A percentile compares a stretch with the other conserved stretches of the same genome.
Evolutionary conservation across 2,888 invertebrate genomes (phyloP).

Genomic region (Polymixis flavicincta): DNA sequence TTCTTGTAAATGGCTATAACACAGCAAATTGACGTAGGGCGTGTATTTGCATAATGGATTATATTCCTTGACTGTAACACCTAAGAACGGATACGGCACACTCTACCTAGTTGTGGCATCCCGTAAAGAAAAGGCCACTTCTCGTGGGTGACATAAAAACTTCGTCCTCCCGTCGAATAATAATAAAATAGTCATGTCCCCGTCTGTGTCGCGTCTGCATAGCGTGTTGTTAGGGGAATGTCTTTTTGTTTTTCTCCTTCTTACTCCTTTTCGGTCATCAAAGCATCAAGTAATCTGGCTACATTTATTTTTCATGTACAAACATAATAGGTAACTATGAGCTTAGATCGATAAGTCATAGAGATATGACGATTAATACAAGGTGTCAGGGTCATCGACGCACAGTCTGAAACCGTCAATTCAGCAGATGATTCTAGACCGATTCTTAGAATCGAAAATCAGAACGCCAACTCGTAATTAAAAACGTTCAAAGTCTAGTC

Average conservation of each 20-base stretch:
- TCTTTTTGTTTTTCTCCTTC: constrained; percentile 1
- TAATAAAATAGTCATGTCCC: constrained; percentile 42
- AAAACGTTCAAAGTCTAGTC: no score
- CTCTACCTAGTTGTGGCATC: not conserved
- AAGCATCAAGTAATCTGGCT: no score
- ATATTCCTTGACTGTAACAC: not conserved
- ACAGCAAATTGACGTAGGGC: not conserved
- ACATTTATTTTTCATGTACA: no score
- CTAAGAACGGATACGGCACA: not conserved
- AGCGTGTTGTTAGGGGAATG: not conserved
- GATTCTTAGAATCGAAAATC: no score
- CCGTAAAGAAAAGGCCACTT: constrained; percentile 28
- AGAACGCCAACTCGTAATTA: no score
- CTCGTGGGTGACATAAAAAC: constrained; percentile 38
- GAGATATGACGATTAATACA: no score
- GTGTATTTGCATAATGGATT: not conserved
- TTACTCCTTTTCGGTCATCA: not conserved
- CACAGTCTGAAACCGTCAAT: no score
- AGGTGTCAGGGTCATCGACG: no score
- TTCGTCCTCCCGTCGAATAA: constrained; percentile 21
- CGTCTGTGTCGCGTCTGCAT: constrained; percentile 39
- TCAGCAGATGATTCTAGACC: no score
- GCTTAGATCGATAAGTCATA: no score
- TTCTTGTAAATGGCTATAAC: not conserved
- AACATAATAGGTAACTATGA: no score